Evolutionary conservation across 2,888 invertebrate genomes (phyloP).

Genomic region (Himalopsyche kuldschensis): DNA sequence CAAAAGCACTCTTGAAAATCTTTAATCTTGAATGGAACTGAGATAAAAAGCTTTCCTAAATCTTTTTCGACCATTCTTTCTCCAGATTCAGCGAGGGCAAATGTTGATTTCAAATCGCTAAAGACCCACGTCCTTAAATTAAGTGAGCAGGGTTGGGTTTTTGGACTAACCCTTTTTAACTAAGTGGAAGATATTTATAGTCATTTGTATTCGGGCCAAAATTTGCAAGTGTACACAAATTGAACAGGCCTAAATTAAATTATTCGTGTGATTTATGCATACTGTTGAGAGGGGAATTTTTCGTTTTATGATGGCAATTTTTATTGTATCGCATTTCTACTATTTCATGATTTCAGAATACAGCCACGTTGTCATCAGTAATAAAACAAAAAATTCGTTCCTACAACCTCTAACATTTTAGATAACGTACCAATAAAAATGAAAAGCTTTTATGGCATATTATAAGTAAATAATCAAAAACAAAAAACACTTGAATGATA

Average conservation of each 20-base stretch:
- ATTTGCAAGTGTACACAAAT: neutral
- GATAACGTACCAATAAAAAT: too few species aligned
- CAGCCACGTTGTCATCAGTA: too few species aligned
- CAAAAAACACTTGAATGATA: too few species aligned
- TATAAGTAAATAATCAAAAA: too few species aligned
- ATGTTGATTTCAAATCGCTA: neutral
- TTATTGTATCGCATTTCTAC: too few species aligned
- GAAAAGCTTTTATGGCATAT: too few species aligned
- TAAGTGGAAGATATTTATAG: neutral
- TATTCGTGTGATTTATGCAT: neutral
- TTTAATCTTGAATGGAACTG: neutral
- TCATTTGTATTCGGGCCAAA: neutral
- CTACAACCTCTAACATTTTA: neutral
- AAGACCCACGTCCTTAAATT: conserved; percentile 1
- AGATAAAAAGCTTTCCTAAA: neutral
- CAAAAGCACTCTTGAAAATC: neutral
- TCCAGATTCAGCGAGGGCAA: neutral
- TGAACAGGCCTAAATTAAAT: neutral
- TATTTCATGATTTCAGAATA: too few species aligned
- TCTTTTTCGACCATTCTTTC: neutral
- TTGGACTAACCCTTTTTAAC: neutral
- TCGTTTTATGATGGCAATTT: neutral
- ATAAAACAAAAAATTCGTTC: too few species aligned
- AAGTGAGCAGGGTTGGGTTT: neutral
- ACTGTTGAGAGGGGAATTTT: neutral